Base-by-base conservation (phyloP, 2,797 vertebrate species). In the Hydrophis major region DNA sequence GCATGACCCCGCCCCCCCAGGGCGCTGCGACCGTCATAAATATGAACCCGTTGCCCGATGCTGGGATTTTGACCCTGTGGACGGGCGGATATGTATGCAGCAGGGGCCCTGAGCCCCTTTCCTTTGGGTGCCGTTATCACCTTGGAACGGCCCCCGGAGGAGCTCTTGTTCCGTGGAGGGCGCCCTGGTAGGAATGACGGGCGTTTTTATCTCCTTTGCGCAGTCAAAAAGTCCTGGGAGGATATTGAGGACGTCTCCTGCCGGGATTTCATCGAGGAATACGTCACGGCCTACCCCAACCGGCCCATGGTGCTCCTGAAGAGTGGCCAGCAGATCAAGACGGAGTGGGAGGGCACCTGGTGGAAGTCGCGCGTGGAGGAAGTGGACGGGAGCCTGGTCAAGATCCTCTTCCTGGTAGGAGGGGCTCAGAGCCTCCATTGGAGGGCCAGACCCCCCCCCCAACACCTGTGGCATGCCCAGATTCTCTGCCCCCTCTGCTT, bases 281-380 rank as follows among this genome's bases (percentile, higher is more conserved):
- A 99, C 95, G 98, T 99, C 97, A 99, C 98, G 0, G 99, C 99
- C 0, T 99, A 99, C 95, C 99, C 99, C 87, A 99, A 99, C 97
- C 97, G 99, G 1, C 99, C 99, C n/a, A 99, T 99, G 99, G 99
- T 99, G n/a, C 98, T 99, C 86, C 98, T 99, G 0, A 99, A 99
- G 97, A 98, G 97, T 0, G 98, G 98, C 16, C 99, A 99, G 97
- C 98, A 99, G 56, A 99, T 99, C 96, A 99, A 99, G 97, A 99
- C 99, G 0, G 99, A 99, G 95, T 99, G 99, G 99, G 99, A 99
- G 91, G 99, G 99, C 12, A 99, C 99, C 0, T 99, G 99, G 99
- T 99, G 99, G 99, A 99, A 98, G 95, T 99, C 99, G 94, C 98
- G 98, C 4, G 99, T 99, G 88, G 99, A 99, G 92, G 99, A 99